phyloP scores from a whole-genome alignment of 2,113 vertebrate genomes.

The Ictalurus punctatus region DNA sequence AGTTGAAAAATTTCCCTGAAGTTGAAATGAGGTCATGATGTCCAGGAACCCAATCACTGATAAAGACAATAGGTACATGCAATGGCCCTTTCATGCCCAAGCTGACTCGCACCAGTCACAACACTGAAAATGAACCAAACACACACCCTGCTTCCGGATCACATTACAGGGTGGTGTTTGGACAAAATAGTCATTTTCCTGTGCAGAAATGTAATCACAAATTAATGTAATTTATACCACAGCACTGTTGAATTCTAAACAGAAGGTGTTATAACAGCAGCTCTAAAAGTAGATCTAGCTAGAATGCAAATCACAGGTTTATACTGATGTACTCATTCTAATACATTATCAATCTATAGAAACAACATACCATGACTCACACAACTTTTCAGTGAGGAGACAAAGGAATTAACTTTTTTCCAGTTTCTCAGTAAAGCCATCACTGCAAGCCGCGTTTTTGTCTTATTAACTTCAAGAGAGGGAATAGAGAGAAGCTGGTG shows the following conservation, averaged over 20 bases:
- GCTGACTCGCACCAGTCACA: slow-evolving; percentile 54
- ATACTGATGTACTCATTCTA: not conserved
- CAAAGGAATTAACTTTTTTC: not conserved
- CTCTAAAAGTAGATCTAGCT: not conserved
- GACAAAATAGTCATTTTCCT: slow-evolving; percentile 58
- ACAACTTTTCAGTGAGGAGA: not conserved
- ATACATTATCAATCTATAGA: not conserved
- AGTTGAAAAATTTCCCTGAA: slow-evolving; percentile 23
- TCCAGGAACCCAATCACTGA: slow-evolving; percentile 68
- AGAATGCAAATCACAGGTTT: not conserved
- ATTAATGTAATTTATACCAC: not conserved
- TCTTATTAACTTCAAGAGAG: not conserved
- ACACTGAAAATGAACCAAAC: slow-evolving; percentile 58
- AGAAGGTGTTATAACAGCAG: not conserved
- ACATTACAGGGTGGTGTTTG: slow-evolving; percentile 29
- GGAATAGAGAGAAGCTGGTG: not conserved
- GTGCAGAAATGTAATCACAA: not conserved
- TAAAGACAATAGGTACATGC: slow-evolving; percentile 63
- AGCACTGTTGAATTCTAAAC: not conserved
- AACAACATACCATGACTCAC: not conserved
- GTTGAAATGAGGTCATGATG: slow-evolving; percentile 65
- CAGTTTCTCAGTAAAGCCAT: not conserved
- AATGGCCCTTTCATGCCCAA: slow-evolving; percentile 55
- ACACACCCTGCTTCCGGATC: slow-evolving; percentile 54
- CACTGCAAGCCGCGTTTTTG: not conserved